Evolutionary conservation across 2,797 vertebrate species (phyloP).

Genomic region (Syngnathus acus): DNA sequence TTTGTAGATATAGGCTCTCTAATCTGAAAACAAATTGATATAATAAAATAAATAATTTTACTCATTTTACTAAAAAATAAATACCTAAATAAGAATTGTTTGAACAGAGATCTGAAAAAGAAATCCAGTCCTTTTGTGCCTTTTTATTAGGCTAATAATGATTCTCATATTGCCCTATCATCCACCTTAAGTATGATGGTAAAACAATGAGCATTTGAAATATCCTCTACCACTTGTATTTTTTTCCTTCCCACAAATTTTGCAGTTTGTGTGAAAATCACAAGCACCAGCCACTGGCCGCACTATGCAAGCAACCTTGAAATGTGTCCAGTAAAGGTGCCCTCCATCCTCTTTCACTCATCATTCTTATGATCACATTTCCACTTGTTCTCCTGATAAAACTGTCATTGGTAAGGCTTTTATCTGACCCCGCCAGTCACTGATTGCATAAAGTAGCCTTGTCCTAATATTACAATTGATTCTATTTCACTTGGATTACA

Average conservation of each 20-base stretch:
- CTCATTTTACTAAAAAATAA: too few species aligned
- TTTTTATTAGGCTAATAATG: too few species aligned
- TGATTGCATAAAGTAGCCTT: slow-evolving; percentile 71
- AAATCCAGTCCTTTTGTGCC: too few species aligned
- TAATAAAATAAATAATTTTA: too few species aligned
- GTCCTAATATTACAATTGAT: slow-evolving; percentile 70
- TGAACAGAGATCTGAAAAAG: too few species aligned
- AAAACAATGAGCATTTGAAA: too few species aligned
- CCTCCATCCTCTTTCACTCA: slow-evolving; percentile 36
- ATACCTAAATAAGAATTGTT: too few species aligned
- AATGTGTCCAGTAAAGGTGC: slow-evolving; percentile 60
- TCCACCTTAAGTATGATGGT: too few species aligned
- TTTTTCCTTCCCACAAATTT: neutral
- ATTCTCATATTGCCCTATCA: too few species aligned
- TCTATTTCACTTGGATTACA: slow-evolving; percentile 65
- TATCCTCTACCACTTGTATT: too few species aligned
- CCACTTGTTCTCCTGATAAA: slow-evolving; percentile 75
- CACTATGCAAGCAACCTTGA: slow-evolving; percentile 52
- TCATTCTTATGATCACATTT: slow-evolving; percentile 48
- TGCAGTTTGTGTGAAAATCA: neutral
- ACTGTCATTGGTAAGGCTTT: slow-evolving; percentile 67
- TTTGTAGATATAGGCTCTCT: neutral
- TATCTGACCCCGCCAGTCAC: slow-evolving; percentile 68
- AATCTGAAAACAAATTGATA: too few species aligned
- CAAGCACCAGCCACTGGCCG: slow-evolving; percentile 5